Conservation (phyloP, 2,797 vertebrate genomes). For the Leucoraja ocellata region DNA sequence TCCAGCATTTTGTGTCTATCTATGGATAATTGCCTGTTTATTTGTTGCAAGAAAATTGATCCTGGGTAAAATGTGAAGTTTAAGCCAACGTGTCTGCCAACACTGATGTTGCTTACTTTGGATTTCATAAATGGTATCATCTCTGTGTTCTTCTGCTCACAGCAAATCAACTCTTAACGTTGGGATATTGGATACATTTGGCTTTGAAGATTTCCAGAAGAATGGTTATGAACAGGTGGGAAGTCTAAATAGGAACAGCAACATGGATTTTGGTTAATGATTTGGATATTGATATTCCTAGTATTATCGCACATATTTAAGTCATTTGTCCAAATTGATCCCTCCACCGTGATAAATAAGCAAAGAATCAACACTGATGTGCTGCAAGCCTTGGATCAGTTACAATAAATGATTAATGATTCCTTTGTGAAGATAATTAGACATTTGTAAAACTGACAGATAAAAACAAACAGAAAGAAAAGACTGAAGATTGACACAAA, state of each 20-base stretch:
- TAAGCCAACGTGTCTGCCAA: background rate
- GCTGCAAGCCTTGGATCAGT: background rate
- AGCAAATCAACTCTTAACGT: constrained; percentile 75
- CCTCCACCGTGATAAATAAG: background rate
- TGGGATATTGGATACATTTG: constrained; percentile 84
- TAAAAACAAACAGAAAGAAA: background rate
- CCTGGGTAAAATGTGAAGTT: background rate
- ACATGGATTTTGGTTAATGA: background rate
- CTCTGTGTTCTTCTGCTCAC: constrained; percentile 38
- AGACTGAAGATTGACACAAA: too few species aligned
- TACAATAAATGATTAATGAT: background rate
- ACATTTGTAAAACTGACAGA: background rate
- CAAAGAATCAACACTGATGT: background rate
- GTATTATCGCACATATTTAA: background rate
- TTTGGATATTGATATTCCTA: background rate
- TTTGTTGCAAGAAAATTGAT: background rate
- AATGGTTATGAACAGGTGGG: constrained; percentile 86
- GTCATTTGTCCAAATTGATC: background rate
- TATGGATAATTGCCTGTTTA: background rate
- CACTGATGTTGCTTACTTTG: background rate
- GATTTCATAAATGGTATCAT: background rate
- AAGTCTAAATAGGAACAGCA: background rate
- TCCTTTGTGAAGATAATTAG: background rate
- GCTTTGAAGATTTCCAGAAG: constrained; percentile 85
- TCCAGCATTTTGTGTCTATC: too few species aligned